These are phyloP conservation scores for Steatocranus sp. DNA, from an alignment of 2,797 vertebrate species.

Conservation along the genomic window DNA sequence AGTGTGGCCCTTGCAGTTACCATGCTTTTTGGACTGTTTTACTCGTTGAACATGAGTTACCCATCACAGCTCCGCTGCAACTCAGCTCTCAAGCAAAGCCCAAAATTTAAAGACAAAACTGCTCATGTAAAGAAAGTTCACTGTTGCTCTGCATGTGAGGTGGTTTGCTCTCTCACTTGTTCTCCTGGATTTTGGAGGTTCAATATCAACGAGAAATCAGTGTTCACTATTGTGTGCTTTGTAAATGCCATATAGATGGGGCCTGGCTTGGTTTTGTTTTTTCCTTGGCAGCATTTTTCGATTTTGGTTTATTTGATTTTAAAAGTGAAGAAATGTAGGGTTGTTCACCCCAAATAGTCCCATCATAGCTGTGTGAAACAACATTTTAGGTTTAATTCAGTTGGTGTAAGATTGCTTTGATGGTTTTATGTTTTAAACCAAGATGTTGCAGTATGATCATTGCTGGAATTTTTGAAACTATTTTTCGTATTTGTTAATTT, in stretches of 20 bases:
- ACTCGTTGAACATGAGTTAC: neutral
- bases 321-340: neutral
- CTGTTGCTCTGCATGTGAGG: neutral
- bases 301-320: neutral
- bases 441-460: neutral
- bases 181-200: neutral
- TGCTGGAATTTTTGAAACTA: fast-evolving
- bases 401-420: neutral
- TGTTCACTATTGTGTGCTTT: neutral
- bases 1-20: fast-evolving
- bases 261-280: neutral
- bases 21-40: neutral
- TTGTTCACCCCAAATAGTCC: neutral
- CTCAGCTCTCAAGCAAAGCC: fast-evolving
- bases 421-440: neutral
- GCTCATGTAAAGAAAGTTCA: neutral
- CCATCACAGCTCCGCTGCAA: neutral
- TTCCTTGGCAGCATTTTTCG: neutral
- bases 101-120: neutral
- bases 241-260: neutral
- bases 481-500: neutral
- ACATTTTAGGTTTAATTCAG: neutral
- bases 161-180: neutral
- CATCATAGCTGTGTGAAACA: neutral
- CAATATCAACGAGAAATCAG: fast-evolving